Evolutionary conservation across 2,113 vertebrate genomes (phyloP).

Genomic region (Panurus biarmicus): DNA sequence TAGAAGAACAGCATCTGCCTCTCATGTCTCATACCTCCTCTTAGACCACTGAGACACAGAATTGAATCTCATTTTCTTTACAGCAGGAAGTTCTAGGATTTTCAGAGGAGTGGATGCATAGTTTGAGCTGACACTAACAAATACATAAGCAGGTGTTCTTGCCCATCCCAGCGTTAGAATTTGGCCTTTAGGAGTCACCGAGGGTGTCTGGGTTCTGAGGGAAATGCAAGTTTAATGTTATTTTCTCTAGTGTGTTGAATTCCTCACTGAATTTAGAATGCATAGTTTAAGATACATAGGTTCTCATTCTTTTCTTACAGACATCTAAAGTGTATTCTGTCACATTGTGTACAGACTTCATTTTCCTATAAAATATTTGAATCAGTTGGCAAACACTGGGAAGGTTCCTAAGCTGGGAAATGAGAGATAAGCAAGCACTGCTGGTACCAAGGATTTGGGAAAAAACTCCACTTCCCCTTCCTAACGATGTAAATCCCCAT

Average conservation of each 20-base stretch:
- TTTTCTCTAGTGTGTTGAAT: background rate
- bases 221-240: background rate
- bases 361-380: background rate
- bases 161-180: background rate
- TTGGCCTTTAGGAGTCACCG: background rate
- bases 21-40: background rate
- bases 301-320: background rate
- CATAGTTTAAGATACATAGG: background rate
- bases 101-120: background rate
- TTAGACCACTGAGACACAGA: background rate
- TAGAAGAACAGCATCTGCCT: background rate
- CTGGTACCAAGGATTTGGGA: background rate
- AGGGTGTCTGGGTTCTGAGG: background rate
- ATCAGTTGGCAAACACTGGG: background rate
- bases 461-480: background rate
- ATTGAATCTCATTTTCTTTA: slow-evolving; percentile 5
- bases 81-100: background rate
- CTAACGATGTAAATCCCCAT: background rate
- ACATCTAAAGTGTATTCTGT: background rate
- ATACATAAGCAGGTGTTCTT: background rate
- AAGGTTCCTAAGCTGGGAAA: background rate
- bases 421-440: background rate
- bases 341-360: background rate
- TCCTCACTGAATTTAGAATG: background rate
- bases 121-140: background rate